Evolutionary conservation across 2,113 vertebrate species (phyloP).

Genomic region (Nothocercus julius): DNA sequence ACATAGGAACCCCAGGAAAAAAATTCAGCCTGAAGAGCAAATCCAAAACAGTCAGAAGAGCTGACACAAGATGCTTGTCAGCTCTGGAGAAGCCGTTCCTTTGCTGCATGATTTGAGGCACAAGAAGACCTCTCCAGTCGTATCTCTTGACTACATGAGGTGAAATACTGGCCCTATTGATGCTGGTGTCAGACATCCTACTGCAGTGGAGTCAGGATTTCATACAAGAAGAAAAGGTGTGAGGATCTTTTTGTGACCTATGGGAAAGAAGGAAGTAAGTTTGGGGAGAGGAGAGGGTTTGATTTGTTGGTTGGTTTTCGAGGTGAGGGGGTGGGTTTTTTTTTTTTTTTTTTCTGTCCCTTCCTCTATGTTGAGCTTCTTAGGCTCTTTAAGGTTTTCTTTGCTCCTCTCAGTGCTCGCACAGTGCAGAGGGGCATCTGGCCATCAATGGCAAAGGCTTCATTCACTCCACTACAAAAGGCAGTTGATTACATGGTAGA

Average conservation of each 20-base stretch:
- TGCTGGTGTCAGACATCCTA: background rate
- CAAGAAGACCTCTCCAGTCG: background rate
- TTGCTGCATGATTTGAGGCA: background rate
- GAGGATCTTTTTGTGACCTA: background rate
- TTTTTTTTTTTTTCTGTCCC: background rate
- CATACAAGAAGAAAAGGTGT: accelerated
- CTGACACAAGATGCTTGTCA: background rate
- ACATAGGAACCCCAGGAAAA: background rate
- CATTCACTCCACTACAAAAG: constrained; percentile 49
- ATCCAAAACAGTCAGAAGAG: background rate
- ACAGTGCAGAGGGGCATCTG: background rate
- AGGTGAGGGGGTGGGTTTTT: no score
- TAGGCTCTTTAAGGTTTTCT: constrained; percentile 12
- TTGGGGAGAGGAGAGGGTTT: no score
- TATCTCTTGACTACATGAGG: background rate
- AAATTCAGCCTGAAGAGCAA: background rate
- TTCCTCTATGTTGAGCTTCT: background rate
- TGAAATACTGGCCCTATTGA: background rate
- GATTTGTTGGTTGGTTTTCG: no score
- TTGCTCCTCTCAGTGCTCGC: constrained; percentile 7
- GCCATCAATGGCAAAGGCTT: background rate
- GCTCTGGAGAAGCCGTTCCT: background rate
- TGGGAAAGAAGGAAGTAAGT: background rate
- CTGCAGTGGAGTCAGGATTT: background rate
- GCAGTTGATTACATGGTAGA: constrained; percentile 34